These are phyloP conservation scores for Fissipunctia ypsillon DNA, from an alignment of 2,888 invertebrate genomes.

Conservation along the genomic window DNA sequence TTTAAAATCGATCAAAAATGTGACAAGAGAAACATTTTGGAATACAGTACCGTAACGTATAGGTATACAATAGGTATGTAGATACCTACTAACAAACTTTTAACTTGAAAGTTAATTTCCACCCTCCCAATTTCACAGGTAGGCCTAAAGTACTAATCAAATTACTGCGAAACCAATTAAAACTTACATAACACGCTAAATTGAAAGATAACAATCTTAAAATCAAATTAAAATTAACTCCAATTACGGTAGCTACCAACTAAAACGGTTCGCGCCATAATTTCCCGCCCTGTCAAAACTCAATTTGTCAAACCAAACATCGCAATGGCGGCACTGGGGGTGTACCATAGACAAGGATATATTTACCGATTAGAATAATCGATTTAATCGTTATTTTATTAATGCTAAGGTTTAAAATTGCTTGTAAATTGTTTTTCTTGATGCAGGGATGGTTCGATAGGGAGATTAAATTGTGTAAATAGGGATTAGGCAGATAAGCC, in stretches of 20 bases:
- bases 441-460: constrained; percentile 70
- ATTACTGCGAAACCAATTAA: constrained; percentile 65
- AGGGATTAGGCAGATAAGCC: constrained; percentile 89
- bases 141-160: constrained; percentile 45
- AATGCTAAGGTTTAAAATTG: constrained; percentile 79
- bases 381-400: constrained; percentile 73
- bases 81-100: background rate
- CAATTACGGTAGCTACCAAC: constrained; percentile 79
- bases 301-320: constrained; percentile 90
- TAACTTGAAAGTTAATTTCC: constrained; percentile 9
- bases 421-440: constrained; percentile 64
- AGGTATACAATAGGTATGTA: no score
- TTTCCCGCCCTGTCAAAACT: constrained; percentile 89
- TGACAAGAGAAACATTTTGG: no score
- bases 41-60: no score
- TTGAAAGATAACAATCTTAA: constrained; percentile 72
- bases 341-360: constrained; percentile 72
- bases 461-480: constrained; percentile 90
- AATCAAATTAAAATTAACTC: constrained; percentile 77
- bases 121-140: constrained; percentile 20
- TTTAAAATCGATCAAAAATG: no score
- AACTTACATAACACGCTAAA: constrained; percentile 52
- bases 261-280: constrained; percentile 80
- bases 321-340: constrained; percentile 81
- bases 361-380: constrained; percentile 63